Percentiles rank a stretch among this genome's conserved stretches.
Conservation (phyloP, 2,797 vertebrate genomes). For the Macroramphosus scolopax region DNA sequence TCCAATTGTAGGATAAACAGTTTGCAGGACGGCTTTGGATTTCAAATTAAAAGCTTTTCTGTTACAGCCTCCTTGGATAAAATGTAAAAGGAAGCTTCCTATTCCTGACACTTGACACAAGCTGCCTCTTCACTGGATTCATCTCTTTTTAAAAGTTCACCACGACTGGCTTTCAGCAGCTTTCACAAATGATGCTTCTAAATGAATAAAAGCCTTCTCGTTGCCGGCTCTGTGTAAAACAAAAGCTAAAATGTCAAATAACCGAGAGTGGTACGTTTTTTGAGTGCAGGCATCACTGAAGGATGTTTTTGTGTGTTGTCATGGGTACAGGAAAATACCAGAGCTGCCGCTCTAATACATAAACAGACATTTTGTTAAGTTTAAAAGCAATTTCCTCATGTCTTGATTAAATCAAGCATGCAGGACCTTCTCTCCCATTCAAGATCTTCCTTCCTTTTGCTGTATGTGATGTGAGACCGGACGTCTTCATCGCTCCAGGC, state of each 20-base stretch:
- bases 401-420: constrained; percentile 48
- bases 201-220: no score
- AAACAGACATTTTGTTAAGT: constrained; percentile 26
- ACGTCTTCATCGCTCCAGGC: constrained; percentile 17
- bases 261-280: not conserved
- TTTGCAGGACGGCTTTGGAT: no score
- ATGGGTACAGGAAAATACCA: not conserved
- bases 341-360: constrained; percentile 26
- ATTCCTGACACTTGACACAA: no score
- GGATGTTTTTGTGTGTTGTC: not conserved
- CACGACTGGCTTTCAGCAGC: not conserved
- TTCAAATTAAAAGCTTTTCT: no score
- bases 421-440: constrained; percentile 10
- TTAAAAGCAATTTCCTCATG: constrained; percentile 54
- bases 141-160: no score
- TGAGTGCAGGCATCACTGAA: not conserved
- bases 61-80: no score
- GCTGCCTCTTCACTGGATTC: no score
- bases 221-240: no score
- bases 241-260: not conserved
- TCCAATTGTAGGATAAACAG: no score
- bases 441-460: not conserved
- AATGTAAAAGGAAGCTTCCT: no score
- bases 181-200: constrained; percentile 2
- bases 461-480: constrained; percentile 6